Evolutionary conservation across 1,140 invertebrate genomes (phyloP), one percentile per base, ranked within the genome.

Genomic region (Bactericera cockerelli): DNA sequence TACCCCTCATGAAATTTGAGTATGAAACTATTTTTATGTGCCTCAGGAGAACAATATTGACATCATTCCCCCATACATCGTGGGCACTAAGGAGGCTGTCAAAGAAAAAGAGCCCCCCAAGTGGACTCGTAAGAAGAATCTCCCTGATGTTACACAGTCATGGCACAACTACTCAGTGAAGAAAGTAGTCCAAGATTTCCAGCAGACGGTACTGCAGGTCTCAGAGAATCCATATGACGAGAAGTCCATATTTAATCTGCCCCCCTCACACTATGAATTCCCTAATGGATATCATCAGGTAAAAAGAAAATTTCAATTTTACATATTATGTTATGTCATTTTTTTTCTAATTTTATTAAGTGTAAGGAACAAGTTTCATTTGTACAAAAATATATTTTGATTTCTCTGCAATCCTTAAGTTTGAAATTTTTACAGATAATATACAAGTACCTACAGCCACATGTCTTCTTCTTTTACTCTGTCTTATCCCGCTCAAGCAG

Each of bases 161-260:
- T 93, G 86, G 81, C 83, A 89, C 65, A 84, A 87, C 69, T 90
- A 86, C 64, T 88, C 88, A 85, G 77, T 84, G 0, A 88, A 87
- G 68, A 78, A 81, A 70, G 74, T 87, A 11, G 73, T 87, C 36
- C 82, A 86, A 70, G 85, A 87, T 69, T 86, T 86, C 59, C 82
- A 86, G 68, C 77, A 81, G 42, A 78, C 80, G 24, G 76, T 79
- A 60, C 69, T 87, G 21, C 84, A 87, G 72, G 79, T 92, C 10
- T 82, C 80, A 26, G 87, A 89, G 70, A 74, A 76, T 31, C 82
- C 83, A 0, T 87, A 82, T 67, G 86, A 89, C 67, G 82, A 86
- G 65, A 86, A 87, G 68, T 71, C 77, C 39, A 81, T 86, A 25
- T 81, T 83, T 10, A 80, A 80, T 19, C 82, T 92, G 72, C 89